Evolutionary conservation across 2,113 vertebrate genomes (phyloP).

Genomic region (Notothenia coriiceps): DNA sequence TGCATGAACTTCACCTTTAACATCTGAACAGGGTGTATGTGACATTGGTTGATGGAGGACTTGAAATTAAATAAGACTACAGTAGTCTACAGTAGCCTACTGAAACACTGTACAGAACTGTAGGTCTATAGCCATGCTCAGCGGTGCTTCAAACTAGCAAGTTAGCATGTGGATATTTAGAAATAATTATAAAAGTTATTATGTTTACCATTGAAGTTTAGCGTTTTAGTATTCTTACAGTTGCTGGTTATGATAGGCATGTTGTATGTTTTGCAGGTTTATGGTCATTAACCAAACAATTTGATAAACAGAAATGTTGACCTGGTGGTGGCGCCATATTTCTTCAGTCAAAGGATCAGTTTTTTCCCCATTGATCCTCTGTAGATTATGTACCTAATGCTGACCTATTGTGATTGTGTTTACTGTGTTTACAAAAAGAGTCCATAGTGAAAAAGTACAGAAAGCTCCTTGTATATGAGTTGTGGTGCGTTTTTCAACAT

Average conservation of each 20-base stretch:
- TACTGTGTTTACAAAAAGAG: no score
- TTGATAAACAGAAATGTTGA: no score
- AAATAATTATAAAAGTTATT: neutral
- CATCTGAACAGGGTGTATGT: neutral
- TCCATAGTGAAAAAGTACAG: no score
- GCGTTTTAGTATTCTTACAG: neutral
- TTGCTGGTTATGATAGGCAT: neutral
- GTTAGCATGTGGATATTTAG: neutral
- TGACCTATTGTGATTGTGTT: no score
- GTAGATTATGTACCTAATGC: no score
- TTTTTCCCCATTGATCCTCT: no score
- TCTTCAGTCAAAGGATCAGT: no score
- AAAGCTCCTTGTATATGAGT: no score
- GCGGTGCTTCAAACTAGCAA: neutral
- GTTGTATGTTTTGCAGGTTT: neutral
- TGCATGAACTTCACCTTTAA: neutral
- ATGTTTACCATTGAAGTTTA: neutral
- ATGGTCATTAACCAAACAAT: no score
- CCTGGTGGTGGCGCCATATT: no score
- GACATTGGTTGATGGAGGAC: neutral
- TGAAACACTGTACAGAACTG: neutral
- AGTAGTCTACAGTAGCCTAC: no score
- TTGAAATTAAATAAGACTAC: conserved; percentile 3
- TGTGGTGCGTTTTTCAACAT: no score
- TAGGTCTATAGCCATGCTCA: neutral